Conservation (phyloP, 2,113 vertebrate genomes). For the Pantherophis guttatus region DNA sequence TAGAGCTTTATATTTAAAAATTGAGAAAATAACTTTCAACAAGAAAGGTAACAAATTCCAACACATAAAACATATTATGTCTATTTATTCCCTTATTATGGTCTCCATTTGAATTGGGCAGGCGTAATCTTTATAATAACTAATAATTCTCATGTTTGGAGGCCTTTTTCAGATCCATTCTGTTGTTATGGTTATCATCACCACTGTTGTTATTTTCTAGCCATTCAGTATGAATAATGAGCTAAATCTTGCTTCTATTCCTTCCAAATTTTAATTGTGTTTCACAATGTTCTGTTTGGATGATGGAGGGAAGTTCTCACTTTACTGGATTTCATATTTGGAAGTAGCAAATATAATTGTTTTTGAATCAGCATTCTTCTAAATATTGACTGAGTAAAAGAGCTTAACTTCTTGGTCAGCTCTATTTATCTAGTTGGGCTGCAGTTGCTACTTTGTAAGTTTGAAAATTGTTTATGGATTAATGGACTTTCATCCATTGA, state of each 20-base stretch:
- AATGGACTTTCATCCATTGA: neutral
- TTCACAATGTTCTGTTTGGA: neutral
- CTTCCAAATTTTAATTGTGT: neutral
- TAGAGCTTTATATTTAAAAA: neutral
- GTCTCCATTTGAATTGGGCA: neutral
- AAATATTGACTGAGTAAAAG: neutral
- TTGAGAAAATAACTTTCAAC: neutral
- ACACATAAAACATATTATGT: neutral
- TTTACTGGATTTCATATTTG: neutral
- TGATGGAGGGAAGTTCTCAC: neutral
- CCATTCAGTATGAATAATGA: slow-evolving; percentile 2
- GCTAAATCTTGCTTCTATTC: neutral
- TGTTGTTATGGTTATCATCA: neutral
- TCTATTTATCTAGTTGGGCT: neutral
- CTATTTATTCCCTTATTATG: neutral
- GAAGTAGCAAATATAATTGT: neutral
- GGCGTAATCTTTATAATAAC: neutral
- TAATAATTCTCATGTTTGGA: neutral
- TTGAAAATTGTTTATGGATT: neutral
- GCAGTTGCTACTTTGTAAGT: neutral
- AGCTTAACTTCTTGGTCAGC: neutral
- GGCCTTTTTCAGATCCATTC: neutral
- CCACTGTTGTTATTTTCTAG: neutral
- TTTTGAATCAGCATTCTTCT: neutral
- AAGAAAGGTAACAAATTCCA: no score